Evolutionary conservation across 2,888 invertebrate species (phyloP).

Genomic region (Cheilosia soror): DNA sequence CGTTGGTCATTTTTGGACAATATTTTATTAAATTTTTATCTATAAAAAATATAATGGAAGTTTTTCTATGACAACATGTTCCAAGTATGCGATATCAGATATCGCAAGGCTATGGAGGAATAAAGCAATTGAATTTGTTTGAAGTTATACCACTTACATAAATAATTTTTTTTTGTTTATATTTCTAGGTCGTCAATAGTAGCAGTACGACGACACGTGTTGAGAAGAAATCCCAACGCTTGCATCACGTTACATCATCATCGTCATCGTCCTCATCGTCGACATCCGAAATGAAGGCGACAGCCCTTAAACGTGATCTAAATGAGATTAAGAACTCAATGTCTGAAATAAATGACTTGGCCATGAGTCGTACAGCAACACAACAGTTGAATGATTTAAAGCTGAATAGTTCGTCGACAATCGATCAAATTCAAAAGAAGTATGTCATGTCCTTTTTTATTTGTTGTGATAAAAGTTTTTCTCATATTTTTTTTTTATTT

Average conservation of each 20-base stretch:
- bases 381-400: constrained; percentile 81
- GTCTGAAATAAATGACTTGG: constrained; percentile 93
- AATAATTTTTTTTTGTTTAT: constrained; percentile 23
- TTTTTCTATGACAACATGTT: background rate
- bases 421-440: constrained; percentile 81
- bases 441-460: constrained; percentile 74
- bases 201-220: constrained; percentile 84
- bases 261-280: constrained; percentile 84
- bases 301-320: constrained; percentile 92
- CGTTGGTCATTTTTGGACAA: background rate
- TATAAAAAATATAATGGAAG: background rate
- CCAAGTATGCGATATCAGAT: constrained; percentile 3
- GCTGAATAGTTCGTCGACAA: constrained; percentile 80
- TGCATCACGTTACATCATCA: constrained; percentile 83
- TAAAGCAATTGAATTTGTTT: background rate
- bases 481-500: background rate
- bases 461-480: background rate
- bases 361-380: constrained; percentile 79
- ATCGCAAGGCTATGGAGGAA: background rate
- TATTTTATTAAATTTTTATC: constrained; percentile 3
- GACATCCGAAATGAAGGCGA: constrained; percentile 91
- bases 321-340: constrained; percentile 89
- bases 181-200: constrained; percentile 83
- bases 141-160: background rate
- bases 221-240: constrained; percentile 83